Evolutionary conservation across 2,113 vertebrate genomes (phyloP).

Genomic region (Gorsachius goisagi): DNA sequence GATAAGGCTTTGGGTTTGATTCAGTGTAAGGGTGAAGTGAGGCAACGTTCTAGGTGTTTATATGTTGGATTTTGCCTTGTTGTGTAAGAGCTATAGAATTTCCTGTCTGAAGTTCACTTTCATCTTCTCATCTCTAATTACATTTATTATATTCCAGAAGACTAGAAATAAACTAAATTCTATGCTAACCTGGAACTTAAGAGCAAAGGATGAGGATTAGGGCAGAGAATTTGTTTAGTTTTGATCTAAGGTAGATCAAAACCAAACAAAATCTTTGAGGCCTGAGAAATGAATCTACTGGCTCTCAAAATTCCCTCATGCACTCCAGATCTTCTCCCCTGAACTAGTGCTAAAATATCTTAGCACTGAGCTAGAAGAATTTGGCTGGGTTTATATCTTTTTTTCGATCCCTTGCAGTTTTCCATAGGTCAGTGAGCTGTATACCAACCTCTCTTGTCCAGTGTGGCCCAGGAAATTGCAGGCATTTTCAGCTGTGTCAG

Average conservation of each 20-base stretch:
- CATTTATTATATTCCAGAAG: not conserved
- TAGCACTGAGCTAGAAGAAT: not conserved
- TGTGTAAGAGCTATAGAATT: not conserved
- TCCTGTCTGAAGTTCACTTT: not conserved
- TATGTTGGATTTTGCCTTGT: not conserved
- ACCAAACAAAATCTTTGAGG: not conserved
- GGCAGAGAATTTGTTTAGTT: slow-evolving; percentile 10
- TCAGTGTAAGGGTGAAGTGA: not conserved
- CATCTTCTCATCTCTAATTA: not conserved
- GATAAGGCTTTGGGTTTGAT: not conserved
- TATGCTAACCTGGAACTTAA: slow-evolving; percentile 3
- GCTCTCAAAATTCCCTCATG: not conserved
- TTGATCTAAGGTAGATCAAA: slow-evolving; percentile 21
- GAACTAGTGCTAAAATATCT: not conserved
- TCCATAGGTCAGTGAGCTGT: not conserved
- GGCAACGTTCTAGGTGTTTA: not conserved
- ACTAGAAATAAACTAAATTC: not conserved
- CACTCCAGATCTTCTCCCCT: not conserved
- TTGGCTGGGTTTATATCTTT: not conserved
- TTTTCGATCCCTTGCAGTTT: not conserved
- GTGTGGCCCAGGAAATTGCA: slow-evolving; percentile 45
- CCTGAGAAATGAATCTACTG: not conserved
- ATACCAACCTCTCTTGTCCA: not conserved
- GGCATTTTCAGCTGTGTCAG: slow-evolving; percentile 59
- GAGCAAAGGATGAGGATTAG: not conserved